These are phyloP conservation scores for Vulpes ferrilata DNA, from an alignment of 2,113 vertebrate species.

Conservation along the genomic window DNA sequence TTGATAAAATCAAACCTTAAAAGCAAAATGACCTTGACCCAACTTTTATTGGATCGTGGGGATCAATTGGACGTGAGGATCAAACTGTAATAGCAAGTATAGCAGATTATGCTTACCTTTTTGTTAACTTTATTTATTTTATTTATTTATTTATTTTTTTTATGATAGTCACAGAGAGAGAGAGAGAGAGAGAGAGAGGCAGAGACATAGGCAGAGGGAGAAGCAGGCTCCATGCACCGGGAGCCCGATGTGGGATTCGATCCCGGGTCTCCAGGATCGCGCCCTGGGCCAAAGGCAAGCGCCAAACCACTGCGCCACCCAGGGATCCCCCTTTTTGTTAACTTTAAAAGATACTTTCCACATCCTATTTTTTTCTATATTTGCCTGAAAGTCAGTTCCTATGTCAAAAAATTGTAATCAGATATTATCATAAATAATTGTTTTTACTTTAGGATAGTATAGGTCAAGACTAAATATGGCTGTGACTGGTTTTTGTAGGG, in stretches of 20 bases:
- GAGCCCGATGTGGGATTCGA: too few relatives aligned
- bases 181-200: too few relatives aligned
- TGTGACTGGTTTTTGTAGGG: not conserved
- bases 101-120: not conserved
- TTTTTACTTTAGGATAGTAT: not conserved
- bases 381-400: not conserved
- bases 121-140: not conserved
- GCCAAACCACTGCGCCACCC: too few relatives aligned
- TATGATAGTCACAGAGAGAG: too few relatives aligned
- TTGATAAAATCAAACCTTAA: conserved; percentile 12
- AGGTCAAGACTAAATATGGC: not conserved
- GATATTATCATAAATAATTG: not conserved
- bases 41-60: not conserved
- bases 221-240: too few relatives aligned
- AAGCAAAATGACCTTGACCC: not conserved
- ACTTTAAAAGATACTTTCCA: not conserved
- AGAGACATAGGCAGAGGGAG: too few relatives aligned
- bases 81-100: not conserved
- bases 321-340: not conserved
- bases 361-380: not conserved
- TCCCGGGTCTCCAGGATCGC: too few relatives aligned
- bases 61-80: too few relatives aligned
- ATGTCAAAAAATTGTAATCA: not conserved
- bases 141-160: too few relatives aligned
- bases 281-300: too few relatives aligned